Conservation (phyloP, 2,113 vertebrate species). For the Oryzias javanicus region DNA sequence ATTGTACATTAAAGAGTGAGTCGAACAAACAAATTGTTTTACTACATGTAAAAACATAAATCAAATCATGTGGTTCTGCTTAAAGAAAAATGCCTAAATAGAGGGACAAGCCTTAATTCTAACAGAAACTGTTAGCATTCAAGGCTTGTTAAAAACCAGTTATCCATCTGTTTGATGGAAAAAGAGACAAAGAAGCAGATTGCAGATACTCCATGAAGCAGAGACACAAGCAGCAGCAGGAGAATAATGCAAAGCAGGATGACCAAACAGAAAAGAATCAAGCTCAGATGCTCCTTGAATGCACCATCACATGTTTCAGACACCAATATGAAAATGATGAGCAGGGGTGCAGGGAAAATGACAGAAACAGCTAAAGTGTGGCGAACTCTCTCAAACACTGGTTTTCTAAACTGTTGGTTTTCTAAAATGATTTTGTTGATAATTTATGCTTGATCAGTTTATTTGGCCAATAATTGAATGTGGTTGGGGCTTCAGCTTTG, state of each 20-base stretch:
- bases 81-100: too few relatives aligned
- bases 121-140: neutral
- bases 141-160: conserved; percentile 1
- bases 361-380: neutral
- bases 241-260: conserved; percentile 41
- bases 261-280: conserved; percentile 54
- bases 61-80: too few relatives aligned
- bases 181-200: conserved; percentile 19
- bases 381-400: too few relatives aligned
- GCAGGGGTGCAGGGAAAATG: conserved; percentile 4
- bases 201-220: conserved; percentile 19
- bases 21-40: too few relatives aligned
- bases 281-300: conserved; percentile 46
- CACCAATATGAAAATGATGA: neutral
- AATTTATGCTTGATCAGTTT: too few relatives aligned
- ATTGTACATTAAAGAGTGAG: too few relatives aligned
- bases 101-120: too few relatives aligned
- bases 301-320: conserved; percentile 30
- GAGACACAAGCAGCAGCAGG: conserved; percentile 11
- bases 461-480: too few relatives aligned
- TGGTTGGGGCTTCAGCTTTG: too few relatives aligned
- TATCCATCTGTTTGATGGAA: conserved; percentile 5
- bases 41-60: neutral
- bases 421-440: too few relatives aligned
- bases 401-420: too few relatives aligned